A percentile compares a stretch with the other conserved stretches of the same genome.
These are phyloP conservation scores for Sarotherodon lohbergeri DNA, from an alignment of 2,113 vertebrate genomes.

Conservation along the genomic window DNA sequence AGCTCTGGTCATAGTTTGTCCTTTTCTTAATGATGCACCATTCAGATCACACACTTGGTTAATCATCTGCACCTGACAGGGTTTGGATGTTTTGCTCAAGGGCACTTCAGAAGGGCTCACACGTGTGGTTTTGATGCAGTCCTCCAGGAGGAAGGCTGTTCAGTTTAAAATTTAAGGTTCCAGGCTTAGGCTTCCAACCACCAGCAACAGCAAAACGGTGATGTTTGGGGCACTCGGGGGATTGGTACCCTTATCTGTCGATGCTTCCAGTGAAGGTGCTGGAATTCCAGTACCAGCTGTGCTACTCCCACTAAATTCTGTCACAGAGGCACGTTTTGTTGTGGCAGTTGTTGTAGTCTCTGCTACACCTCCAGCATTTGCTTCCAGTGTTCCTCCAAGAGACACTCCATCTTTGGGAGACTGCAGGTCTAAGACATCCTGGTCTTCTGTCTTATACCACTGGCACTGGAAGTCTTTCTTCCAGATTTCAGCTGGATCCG, in stretches of 20 bases:
- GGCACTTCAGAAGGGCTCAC: conserved; percentile 37
- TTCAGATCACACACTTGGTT: not conserved
- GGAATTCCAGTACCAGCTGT: not conserved
- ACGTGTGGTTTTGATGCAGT: not conserved
- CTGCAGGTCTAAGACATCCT: conserved; percentile 64
- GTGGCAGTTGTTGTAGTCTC: not conserved
- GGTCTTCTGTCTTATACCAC: conserved; percentile 69
- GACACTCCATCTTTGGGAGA: conserved; percentile 46
- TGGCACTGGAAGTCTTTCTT: conserved; percentile 74
- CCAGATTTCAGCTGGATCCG: conserved; percentile 64
- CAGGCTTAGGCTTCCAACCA: conserved; percentile 13
- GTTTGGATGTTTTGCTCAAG: conserved; percentile 25
- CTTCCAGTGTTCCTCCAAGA: not conserved
- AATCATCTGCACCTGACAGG: not conserved
- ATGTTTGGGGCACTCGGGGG: not conserved
- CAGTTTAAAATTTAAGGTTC: conserved; percentile 25
- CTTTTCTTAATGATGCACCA: not conserved
- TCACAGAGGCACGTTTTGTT: conserved; percentile 34
- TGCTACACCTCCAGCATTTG: not conserved
- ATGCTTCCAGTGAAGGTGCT: not conserved
- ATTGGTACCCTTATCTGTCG: not conserved
- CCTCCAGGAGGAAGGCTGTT: not conserved
- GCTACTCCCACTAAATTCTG: not conserved
- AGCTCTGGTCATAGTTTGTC: not conserved
- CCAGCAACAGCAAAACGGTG: conserved; percentile 24